These are phyloP conservation scores for Macrophya annulata DNA, from an alignment of 2,888 invertebrate genomes.

Conservation along the genomic window DNA sequence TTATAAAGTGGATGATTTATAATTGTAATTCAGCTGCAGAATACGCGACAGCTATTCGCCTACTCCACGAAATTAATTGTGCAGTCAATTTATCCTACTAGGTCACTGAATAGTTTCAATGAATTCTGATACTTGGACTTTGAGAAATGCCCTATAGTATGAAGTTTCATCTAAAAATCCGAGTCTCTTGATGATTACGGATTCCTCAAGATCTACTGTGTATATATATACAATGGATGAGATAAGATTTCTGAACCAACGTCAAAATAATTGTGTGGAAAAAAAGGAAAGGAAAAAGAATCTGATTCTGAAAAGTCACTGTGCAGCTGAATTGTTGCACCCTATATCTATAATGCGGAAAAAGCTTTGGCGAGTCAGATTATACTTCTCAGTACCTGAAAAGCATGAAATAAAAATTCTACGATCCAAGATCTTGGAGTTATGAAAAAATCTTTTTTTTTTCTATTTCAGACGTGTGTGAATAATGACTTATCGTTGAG, in stretches of 20 bases:
- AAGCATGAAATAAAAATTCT: not conserved
- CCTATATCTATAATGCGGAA: not conserved
- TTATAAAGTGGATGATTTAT: no score
- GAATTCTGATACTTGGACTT: no score
- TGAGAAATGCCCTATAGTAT: no score
- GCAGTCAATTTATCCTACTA: no score
- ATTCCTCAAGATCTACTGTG: not conserved
- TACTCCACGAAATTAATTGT: no score
- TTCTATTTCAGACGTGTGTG: not conserved
- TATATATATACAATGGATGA: not conserved
- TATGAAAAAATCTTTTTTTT: constrained; percentile 22
- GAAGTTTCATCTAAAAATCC: no score
- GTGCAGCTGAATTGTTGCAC: not conserved
- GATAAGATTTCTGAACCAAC: not conserved
- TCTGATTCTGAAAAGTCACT: not conserved
- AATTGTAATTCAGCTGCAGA: no score
- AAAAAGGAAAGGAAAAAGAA: not conserved
- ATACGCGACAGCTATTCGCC: no score
- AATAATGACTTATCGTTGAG: not conserved
- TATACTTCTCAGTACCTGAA: not conserved
- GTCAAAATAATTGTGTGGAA: not conserved
- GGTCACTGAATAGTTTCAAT: no score
- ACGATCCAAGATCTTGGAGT: constrained; percentile 3
- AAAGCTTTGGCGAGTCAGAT: not conserved
- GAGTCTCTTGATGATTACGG: no score